Evolutionary conservation across 2,888 invertebrate species (phyloP).

Genomic region (Erannis defoliaria): DNA sequence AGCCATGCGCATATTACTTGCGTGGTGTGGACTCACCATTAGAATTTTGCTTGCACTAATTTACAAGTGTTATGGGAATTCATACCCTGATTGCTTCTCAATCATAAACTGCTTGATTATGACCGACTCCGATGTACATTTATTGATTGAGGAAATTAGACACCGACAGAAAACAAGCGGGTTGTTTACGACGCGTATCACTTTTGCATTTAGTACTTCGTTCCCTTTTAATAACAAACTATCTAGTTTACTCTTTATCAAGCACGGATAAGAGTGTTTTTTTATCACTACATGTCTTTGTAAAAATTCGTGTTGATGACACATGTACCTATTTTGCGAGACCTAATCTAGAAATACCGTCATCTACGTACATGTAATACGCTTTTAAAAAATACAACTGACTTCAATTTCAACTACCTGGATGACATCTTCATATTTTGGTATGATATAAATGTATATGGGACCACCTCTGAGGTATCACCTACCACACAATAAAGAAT

Average conservation of each 20-base stretch:
- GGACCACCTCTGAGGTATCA: no score
- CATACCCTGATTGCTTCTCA: conserved; percentile 20
- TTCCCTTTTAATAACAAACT: background rate
- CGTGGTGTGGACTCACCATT: background rate
- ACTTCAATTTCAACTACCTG: no score
- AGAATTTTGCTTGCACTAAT: background rate
- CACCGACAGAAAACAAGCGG: background rate
- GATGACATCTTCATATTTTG: no score
- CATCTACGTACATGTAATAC: no score
- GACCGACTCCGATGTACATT: conserved; percentile 14
- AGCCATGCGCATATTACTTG: background rate
- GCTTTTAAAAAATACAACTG: no score
- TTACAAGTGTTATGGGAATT: conserved; percentile 20
- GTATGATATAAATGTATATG: no score
- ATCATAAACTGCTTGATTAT: conserved; percentile 25
- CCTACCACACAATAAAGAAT: no score
- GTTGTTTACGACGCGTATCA: conserved; percentile 8
- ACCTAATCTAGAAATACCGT: no score
- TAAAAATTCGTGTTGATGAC: no score
- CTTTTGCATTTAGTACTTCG: background rate
- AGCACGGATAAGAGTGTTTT: background rate
- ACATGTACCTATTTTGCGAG: no score
- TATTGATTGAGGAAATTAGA: conserved; percentile 29
- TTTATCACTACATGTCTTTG: no score
- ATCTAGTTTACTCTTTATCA: background rate